Percentiles rank a stretch among this genome's conserved stretches.
Conservation (phyloP, 2,797 vertebrate species). For the Craterocephalus amniculus region DNA sequence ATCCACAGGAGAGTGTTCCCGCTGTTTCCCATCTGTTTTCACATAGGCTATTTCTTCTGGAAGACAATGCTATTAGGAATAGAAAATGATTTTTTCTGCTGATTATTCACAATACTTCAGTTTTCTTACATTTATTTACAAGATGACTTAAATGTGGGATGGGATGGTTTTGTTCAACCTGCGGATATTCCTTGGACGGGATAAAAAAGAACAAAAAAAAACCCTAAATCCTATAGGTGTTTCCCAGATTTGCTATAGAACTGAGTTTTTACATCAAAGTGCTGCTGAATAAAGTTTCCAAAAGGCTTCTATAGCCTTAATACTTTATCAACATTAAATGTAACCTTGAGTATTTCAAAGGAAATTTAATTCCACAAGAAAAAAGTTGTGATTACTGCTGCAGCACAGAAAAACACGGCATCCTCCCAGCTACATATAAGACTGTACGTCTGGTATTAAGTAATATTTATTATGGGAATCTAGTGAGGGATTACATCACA, state of each 20-base stretch:
- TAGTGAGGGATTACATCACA: not conserved
- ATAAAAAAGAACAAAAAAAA: not conserved
- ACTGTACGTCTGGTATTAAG: not conserved
- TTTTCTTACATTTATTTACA: not conserved
- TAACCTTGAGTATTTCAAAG: not conserved
- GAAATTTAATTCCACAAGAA: not conserved
- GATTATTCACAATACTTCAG: not conserved
- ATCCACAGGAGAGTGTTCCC: not conserved
- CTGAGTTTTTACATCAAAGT: conserved; percentile 10
- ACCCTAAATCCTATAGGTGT: not conserved
- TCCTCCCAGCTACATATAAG: too few relatives aligned
- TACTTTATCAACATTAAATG: too few relatives aligned
- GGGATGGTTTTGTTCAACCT: conserved; percentile 17
- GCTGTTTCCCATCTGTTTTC: not conserved
- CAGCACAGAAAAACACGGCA: not conserved
- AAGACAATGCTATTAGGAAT: not conserved
- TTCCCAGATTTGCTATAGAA: conserved; percentile 12
- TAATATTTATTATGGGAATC: not conserved
- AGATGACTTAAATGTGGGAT: not conserved
- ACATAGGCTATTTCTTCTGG: not conserved
- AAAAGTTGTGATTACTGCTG: not conserved
- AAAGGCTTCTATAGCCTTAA: too few relatives aligned
- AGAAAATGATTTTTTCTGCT: not conserved
- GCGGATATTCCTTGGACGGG: not conserved
- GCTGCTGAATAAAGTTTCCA: too few relatives aligned